phyloP scores from a whole-genome alignment of 2,113 vertebrate genomes.

The Gymnarchus niloticus region DNA sequence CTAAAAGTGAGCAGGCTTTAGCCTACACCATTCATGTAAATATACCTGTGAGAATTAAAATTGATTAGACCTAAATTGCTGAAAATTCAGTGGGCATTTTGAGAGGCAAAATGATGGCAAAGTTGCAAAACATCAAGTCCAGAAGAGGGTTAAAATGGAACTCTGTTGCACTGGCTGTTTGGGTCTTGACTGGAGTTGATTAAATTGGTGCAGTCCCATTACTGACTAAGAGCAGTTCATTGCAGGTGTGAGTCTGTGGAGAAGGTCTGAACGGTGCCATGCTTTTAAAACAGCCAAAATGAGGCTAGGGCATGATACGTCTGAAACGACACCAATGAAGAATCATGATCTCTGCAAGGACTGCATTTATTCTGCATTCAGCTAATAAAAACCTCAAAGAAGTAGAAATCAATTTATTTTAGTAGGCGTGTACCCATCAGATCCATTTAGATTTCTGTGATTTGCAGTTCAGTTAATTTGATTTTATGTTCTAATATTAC shows the following conservation, averaged over 20 bases:
- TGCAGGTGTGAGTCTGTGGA: background rate
- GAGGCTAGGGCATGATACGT: background rate
- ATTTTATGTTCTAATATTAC: background rate
- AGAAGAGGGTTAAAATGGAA: background rate
- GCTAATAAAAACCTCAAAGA: background rate
- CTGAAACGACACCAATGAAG: background rate
- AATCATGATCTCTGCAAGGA: background rate
- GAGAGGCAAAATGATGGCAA: background rate
- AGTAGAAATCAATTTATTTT: background rate
- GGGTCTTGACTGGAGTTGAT: background rate
- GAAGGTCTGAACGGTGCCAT: background rate
- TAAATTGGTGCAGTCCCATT: slow-evolving; percentile 4
- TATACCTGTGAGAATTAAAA: background rate
- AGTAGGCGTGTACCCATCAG: background rate
- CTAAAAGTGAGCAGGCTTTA: background rate
- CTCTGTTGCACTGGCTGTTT: background rate
- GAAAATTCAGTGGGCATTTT: background rate
- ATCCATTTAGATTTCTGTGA: background rate
- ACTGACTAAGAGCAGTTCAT: background rate
- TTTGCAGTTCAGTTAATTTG: slow-evolving; percentile 8
- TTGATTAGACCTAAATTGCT: background rate
- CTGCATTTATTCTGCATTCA: background rate
- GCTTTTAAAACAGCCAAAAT: slow-evolving; percentile 1
- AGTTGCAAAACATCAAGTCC: background rate
- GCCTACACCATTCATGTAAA: background rate